Conservation (phyloP, 2,888 invertebrate genomes). For the Polydrusus tereticollis region DNA sequence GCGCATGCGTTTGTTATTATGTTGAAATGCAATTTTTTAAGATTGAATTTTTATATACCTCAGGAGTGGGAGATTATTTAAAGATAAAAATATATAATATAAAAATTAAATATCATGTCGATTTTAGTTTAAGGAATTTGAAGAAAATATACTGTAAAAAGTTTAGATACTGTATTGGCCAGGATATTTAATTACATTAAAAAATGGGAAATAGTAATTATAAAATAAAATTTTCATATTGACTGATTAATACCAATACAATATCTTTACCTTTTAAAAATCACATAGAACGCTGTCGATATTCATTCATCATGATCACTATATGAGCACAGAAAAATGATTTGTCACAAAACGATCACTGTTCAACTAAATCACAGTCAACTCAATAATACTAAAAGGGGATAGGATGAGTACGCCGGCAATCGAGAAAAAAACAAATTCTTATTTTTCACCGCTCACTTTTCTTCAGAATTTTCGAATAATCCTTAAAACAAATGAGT, state of each 20-base stretch:
- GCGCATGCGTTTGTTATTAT: too few relatives aligned
- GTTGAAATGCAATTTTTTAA: too few relatives aligned
- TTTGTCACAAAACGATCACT: background rate
- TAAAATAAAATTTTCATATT: background rate
- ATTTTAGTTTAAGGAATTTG: too few relatives aligned
- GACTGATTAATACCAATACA: constrained; percentile 7
- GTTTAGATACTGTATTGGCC: constrained; percentile 13
- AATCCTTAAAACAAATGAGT: constrained; percentile 25
- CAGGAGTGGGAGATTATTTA: too few relatives aligned
- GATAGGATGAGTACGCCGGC: constrained; percentile 20
- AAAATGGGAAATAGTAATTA: background rate
- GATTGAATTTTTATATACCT: too few relatives aligned
- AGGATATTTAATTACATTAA: background rate
- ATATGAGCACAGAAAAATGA: background rate
- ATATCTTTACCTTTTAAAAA: constrained; percentile 5
- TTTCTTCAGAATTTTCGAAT: constrained; percentile 14
- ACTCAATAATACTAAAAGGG: background rate
- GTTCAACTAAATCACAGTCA: background rate
- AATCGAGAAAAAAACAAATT: constrained; percentile 39
- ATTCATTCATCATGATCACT: background rate
- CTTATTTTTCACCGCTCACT: constrained; percentile 22
- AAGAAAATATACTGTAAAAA: background rate
- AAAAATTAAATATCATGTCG: too few relatives aligned
- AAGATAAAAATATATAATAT: too few relatives aligned
- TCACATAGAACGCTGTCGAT: background rate